Conservation (phyloP, 2,888 invertebrate genomes). For the Caenorhabditis zanzibari region DNA sequence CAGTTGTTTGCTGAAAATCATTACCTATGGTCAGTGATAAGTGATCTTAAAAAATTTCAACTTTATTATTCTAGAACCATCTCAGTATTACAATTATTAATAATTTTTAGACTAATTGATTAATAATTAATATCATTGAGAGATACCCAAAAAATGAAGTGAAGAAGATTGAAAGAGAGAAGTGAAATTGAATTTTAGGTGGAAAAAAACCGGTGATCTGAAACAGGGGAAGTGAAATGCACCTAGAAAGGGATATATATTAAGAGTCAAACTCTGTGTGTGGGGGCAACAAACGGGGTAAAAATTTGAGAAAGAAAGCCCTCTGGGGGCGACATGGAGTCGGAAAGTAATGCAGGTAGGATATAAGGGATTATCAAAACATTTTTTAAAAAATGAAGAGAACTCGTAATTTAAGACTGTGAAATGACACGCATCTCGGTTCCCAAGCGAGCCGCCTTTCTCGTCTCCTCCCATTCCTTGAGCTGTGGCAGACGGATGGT, state of each 20-base stretch:
- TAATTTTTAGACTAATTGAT: background rate
- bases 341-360: too few relatives aligned
- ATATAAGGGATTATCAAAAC: background rate
- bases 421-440: slow-evolving; percentile 46
- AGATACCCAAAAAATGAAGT: background rate
- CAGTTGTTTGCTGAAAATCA: background rate
- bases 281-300: slow-evolving; percentile 10
- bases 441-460: slow-evolving; percentile 9
- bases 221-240: background rate
- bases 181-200: slow-evolving; percentile 1
- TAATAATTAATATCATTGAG: background rate
- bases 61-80: background rate
- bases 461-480: slow-evolving; percentile 88
- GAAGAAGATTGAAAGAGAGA: background rate
- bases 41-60: background rate
- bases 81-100: background rate
- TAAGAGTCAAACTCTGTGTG: slow-evolving; percentile 30
- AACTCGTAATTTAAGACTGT: background rate
- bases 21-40: slow-evolving; percentile 11
- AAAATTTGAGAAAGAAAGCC: background rate
- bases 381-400: slow-evolving; percentile 4
- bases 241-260: slow-evolving; percentile 8
- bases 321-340: too few relatives aligned
- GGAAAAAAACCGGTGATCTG: slow-evolving; percentile 9
- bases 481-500: slow-evolving; percentile 91